These are phyloP conservation scores for Linepithema humile DNA, from an alignment of 1,140 invertebrate genomes.

Conservation along the genomic window DNA sequence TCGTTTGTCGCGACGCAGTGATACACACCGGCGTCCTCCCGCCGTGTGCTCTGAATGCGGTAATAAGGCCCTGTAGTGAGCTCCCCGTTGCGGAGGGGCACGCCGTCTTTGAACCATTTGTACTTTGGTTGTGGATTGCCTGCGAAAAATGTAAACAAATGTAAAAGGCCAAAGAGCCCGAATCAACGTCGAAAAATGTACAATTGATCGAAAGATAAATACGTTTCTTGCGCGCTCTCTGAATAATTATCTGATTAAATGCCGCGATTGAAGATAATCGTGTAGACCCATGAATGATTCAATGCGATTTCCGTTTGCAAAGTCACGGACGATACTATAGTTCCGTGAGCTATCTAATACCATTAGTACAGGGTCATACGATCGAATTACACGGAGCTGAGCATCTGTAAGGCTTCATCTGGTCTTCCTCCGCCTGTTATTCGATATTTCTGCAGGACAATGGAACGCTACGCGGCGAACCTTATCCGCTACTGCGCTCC, in stretches of 20 bases:
- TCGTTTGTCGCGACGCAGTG: slow-evolving; percentile 95
- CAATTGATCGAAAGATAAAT: too few species aligned
- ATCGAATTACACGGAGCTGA: slow-evolving; percentile 76
- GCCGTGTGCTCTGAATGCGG: slow-evolving; percentile 91
- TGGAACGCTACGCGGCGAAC: slow-evolving; percentile 40
- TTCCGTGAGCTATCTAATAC: slow-evolving; percentile 72
- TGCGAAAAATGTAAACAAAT: slow-evolving; percentile 81
- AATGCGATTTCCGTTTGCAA: background rate
- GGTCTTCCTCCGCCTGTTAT: slow-evolving; percentile 76
- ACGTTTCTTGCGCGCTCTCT: too few species aligned
- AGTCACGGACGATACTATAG: slow-evolving; percentile 25
- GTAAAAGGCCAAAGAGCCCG: too few species aligned
- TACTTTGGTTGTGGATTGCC: slow-evolving; percentile 95
- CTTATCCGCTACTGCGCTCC: slow-evolving; percentile 5
- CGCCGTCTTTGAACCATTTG: slow-evolving; percentile 94
- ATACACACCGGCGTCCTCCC: slow-evolving; percentile 93
- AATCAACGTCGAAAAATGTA: too few species aligned
- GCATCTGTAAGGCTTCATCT: slow-evolving; percentile 77
- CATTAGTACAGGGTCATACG: slow-evolving; percentile 80
- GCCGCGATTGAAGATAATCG: background rate
- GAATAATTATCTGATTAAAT: too few species aligned
- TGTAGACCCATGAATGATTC: background rate
- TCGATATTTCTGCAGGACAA: slow-evolving; percentile 75
- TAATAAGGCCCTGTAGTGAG: slow-evolving; percentile 90
- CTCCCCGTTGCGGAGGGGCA: slow-evolving; percentile 89